Conservation (phyloP, 64 coral and sea anemone species). For the Actinia tenebrosa region DNA sequence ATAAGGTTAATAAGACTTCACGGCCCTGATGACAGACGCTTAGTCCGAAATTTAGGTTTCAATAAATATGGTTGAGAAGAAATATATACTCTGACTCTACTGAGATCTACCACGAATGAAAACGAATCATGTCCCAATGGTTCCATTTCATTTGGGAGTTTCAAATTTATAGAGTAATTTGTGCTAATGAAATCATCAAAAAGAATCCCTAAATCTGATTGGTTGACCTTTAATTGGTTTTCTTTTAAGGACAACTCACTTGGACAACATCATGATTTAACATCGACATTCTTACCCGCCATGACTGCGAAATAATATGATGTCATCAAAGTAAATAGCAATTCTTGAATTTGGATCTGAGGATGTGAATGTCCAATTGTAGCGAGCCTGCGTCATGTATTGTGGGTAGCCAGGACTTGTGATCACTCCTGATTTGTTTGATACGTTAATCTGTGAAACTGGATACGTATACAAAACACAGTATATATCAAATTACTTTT, state of each 20-base stretch:
- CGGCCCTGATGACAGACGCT: no score
- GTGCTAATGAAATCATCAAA: no score
- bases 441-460: not conserved
- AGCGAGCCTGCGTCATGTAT: not conserved
- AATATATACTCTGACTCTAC: no score
- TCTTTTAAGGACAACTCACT: not conserved
- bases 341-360: not conserved
- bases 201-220: no score
- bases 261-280: not conserved
- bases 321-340: conserved; percentile 18
- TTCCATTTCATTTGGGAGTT: no score
- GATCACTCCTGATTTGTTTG: not conserved
- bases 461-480: not conserved
- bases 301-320: not conserved
- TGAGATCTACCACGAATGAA: no score
- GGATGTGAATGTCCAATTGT: not conserved
- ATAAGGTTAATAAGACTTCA: no score
- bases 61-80: no score
- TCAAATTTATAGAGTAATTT: no score
- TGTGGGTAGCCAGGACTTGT: conserved; percentile 14
- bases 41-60: no score
- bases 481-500: not conserved
- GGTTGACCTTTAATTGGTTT: no score
- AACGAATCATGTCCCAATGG: no score
- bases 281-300: not conserved